Conservation (phyloP, 2,113 vertebrate species). For the Podocnemis expansa region DNA sequence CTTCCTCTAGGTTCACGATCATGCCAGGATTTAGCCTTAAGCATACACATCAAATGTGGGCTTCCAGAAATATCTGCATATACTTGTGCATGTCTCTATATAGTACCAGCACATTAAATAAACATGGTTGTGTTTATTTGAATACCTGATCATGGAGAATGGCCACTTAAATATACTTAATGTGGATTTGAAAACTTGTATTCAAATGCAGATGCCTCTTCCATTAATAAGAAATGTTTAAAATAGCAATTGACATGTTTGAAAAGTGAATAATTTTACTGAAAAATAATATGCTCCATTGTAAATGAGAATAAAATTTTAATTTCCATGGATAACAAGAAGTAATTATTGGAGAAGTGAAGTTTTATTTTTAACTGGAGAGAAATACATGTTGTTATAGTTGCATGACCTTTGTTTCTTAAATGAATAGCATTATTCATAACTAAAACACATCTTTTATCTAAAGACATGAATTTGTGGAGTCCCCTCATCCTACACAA, state of each 20-base stretch:
- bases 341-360: background rate
- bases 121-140: constrained; percentile 5
- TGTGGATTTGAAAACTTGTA: background rate
- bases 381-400: background rate
- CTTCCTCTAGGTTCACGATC: background rate
- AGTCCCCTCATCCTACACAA: background rate
- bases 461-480: background rate
- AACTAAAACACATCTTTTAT: rapidly evolving
- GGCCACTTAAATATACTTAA: background rate
- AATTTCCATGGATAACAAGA: background rate
- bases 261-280: background rate
- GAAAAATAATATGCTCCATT: background rate
- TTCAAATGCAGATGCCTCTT: background rate
- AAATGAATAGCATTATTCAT: background rate
- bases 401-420: background rate
- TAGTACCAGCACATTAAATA: background rate
- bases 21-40: background rate
- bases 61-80: background rate
- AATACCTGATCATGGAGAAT: background rate
- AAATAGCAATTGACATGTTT: rapidly evolving
- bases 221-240: background rate
- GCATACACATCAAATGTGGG: background rate
- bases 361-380: background rate
- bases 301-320: background rate
- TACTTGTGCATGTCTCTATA: background rate